Evolutionary conservation across 2,888 invertebrate species (phyloP).

Genomic region (Chamaedrilus cognettii): DNA sequence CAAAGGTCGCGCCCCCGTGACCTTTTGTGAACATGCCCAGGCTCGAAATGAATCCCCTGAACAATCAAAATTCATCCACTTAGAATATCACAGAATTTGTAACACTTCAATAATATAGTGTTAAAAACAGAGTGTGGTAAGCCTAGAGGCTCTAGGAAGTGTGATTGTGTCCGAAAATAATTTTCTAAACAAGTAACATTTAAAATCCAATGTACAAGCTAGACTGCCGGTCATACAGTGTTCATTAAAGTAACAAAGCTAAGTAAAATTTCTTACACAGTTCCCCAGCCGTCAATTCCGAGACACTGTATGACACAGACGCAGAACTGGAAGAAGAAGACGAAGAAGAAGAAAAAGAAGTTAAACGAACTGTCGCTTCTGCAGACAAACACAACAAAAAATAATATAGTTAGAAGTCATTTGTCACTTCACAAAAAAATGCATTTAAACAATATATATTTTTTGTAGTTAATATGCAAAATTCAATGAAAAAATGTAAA

Average conservation of each 20-base stretch:
- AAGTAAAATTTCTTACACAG: too few species aligned
- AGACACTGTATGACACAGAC: slow-evolving; percentile 85
- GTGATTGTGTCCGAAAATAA: too few species aligned
- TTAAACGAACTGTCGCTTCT: slow-evolving; percentile 99
- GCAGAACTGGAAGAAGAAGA: slow-evolving; percentile 73
- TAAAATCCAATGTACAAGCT: too few species aligned
- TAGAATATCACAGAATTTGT: neutral
- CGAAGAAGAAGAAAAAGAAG: slow-evolving; percentile 99
- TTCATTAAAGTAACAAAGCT: too few species aligned
- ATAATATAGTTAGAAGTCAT: neutral
- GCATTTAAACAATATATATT: neutral
- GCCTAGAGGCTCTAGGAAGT: too few species aligned
- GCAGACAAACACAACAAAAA: slow-evolving; percentile 39
- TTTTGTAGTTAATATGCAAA: neutral
- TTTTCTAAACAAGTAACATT: too few species aligned
- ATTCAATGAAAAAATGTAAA: neutral
- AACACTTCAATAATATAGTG: neutral
- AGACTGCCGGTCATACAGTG: too few species aligned
- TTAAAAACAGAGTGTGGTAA: too few species aligned
- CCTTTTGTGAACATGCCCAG: slow-evolving; percentile 62
- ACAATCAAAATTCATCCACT: neutral
- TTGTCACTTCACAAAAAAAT: too few species aligned
- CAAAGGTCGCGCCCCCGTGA: slow-evolving; percentile 63
- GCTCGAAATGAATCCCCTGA: slow-evolving; percentile 79
- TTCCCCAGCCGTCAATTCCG: slow-evolving; percentile 81